Conservation (phyloP, 2,113 vertebrate species). For the Eulemur macaco region DNA sequence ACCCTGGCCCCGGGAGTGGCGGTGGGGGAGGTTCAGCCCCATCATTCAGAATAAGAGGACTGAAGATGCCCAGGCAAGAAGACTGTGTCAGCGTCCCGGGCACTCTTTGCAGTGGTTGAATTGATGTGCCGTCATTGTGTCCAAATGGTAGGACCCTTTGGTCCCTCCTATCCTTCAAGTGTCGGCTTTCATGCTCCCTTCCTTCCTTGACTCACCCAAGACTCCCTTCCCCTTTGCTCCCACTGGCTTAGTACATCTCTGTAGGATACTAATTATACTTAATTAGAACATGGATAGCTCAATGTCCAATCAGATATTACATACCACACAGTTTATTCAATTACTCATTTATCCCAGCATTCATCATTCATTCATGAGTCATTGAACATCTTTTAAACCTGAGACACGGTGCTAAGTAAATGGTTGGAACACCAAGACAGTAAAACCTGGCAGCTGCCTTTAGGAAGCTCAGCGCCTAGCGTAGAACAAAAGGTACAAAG, state of each 20-base stretch:
- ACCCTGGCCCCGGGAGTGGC: neutral
- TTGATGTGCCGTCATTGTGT: neutral
- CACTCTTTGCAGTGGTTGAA: neutral
- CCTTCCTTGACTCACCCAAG: neutral
- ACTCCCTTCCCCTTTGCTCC: neutral
- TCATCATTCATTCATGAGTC: constrained; percentile 3
- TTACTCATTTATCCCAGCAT: neutral
- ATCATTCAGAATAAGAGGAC: neutral
- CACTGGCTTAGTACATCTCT: neutral
- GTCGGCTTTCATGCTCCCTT: neutral
- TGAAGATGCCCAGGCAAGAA: neutral
- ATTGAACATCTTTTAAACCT: neutral
- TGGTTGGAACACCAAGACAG: neutral
- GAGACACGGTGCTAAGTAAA: neutral
- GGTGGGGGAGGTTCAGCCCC: neutral
- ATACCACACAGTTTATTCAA: neutral
- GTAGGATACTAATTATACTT: neutral
- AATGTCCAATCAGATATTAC: neutral
- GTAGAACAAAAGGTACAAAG: neutral
- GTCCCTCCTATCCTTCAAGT: neutral
- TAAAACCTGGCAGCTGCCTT: neutral
- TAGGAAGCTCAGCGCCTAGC: neutral
- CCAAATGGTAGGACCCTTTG: neutral
- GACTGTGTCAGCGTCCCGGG: fast-evolving
- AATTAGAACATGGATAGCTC: neutral